These are phyloP conservation scores for Delia radicum DNA, from an alignment of 1,140 invertebrate species.

Conservation along the genomic window DNA sequence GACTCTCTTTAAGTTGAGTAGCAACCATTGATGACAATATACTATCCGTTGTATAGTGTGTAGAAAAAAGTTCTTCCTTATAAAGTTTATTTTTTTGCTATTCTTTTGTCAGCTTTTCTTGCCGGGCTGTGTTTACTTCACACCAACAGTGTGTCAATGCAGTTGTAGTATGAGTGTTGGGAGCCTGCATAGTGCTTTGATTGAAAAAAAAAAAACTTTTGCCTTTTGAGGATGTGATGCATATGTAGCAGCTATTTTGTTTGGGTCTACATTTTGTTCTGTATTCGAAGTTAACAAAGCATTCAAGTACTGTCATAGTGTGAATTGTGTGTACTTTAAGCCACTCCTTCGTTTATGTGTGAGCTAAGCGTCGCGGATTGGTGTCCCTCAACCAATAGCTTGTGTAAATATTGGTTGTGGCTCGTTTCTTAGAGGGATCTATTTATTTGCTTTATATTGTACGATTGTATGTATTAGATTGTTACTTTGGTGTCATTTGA, in stretches of 20 bases:
- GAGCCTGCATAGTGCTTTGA: background rate
- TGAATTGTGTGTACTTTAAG: conserved; percentile 56
- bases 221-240: background rate
- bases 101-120: conserved; percentile 4
- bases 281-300: background rate
- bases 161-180: conserved; percentile 1
- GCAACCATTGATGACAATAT: background rate
- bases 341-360: conserved; percentile 49
- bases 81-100: background rate
- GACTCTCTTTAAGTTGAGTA: conserved; percentile 2
- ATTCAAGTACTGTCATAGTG: conserved; percentile 35
- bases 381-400: conserved; percentile 33
- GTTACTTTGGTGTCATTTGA: background rate
- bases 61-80: background rate
- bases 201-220: background rate
- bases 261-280: background rate
- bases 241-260: background rate
- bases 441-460: background rate
- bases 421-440: background rate
- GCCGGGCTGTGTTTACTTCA: conserved; percentile 17
- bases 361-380: conserved; percentile 34
- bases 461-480: background rate
- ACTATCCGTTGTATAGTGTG: background rate
- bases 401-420: conserved; percentile 25
- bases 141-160: conserved; percentile 14